Conservation (phyloP, 2,888 invertebrate genomes). For the Nezara viridula region DNA sequence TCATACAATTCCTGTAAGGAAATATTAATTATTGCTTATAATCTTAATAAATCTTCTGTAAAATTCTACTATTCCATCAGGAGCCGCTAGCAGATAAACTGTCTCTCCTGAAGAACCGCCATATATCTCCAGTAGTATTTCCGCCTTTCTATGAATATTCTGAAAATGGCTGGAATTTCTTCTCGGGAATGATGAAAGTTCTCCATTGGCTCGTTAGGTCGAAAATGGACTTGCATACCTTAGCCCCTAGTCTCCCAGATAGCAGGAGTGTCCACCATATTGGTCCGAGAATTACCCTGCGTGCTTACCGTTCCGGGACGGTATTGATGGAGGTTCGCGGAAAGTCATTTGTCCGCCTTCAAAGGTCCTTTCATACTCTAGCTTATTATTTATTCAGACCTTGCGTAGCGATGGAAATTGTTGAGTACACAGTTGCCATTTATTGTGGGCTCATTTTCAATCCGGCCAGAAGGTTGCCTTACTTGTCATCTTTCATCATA, state of each 20-base stretch:
- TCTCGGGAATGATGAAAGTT: constrained; percentile 15
- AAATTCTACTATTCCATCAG: neutral
- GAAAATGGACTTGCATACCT: constrained; percentile 43
- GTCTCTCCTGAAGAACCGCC: neutral
- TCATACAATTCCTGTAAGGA: neutral
- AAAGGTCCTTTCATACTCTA: neutral
- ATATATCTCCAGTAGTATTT: neutral
- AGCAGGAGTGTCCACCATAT: constrained; percentile 28
- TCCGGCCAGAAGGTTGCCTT: neutral
- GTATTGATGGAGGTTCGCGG: constrained; percentile 16
- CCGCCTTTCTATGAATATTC: constrained; percentile 37
- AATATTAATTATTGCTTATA: neutral
- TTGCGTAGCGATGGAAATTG: neutral
- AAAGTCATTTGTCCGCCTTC: neutral
- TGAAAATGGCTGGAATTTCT: constrained; percentile 28
- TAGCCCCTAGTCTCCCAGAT: neutral
- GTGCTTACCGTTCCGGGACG: neutral
- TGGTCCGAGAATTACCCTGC: neutral
- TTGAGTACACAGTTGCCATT: neutral
- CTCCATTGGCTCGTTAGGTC: constrained; percentile 5
- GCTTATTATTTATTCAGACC: neutral
- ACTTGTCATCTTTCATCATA: neutral
- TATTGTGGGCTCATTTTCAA: neutral
- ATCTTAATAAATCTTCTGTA: neutral
- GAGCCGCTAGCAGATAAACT: neutral